A percentile compares a stretch with the other conserved stretches of the same genome.
phyloP scores from a whole-genome alignment of 2,888 invertebrate genomes.

The Physocephala rufipes region DNA sequence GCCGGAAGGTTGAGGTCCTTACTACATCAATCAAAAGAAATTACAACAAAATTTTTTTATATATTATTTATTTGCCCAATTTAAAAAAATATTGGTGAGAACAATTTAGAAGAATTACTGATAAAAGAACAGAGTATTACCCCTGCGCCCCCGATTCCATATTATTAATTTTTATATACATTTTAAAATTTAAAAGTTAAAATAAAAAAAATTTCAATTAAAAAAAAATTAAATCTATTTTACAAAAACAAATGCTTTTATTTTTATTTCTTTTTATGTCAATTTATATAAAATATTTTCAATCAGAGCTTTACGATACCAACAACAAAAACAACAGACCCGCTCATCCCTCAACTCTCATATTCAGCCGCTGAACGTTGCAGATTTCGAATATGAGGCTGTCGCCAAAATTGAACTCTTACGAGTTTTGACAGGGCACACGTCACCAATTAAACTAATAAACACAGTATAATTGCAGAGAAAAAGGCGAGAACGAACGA shows the following conservation, averaged over 20 bases:
- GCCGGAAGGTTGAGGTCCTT: not conserved
- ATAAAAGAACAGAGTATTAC: not conserved
- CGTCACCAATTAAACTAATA: conserved; percentile 63
- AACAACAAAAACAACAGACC: conserved; percentile 6
- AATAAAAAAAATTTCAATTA: not conserved
- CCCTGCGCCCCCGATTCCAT: too few species aligned
- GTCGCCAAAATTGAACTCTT: not conserved
- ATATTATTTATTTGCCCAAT: not conserved
- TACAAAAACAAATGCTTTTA: too few species aligned
- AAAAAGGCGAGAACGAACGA: conserved; percentile 11
- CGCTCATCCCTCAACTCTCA: not conserved
- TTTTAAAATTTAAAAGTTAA: too few species aligned
- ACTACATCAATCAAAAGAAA: not conserved
- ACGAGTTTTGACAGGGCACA: conserved; percentile 43
- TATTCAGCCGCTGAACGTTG: too few species aligned
- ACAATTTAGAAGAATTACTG: not conserved
- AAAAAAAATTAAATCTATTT: not conserved
- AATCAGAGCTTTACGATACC: too few species aligned
- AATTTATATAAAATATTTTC: not conserved
- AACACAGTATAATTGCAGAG: conserved; percentile 48
- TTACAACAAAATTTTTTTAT: too few species aligned
- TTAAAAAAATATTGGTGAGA: not conserved
- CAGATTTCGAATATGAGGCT: not conserved
- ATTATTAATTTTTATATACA: too few species aligned
- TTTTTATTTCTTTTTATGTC: not conserved